phyloP scores from a whole-genome alignment of 2,888 invertebrate species.

The Eulithis testata region DNA sequence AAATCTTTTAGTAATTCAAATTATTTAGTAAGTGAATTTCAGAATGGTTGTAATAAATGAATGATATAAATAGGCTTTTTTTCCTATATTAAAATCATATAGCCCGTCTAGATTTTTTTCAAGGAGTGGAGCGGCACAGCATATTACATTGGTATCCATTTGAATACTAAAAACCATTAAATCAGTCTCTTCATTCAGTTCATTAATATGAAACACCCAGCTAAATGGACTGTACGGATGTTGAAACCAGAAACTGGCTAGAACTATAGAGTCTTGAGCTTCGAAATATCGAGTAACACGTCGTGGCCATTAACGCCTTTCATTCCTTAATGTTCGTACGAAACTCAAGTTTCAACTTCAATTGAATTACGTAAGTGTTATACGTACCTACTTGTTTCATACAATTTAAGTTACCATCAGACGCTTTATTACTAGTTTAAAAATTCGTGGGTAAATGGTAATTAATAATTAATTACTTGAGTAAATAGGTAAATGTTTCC shows the following conservation, averaged over 20 bases:
- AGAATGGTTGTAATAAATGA: too few relatives aligned
- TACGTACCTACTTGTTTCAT: slow-evolving; percentile 27
- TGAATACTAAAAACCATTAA: background rate
- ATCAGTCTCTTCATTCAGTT: background rate
- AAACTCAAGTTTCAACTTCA: slow-evolving; percentile 41
- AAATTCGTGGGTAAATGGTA: slow-evolving; percentile 1
- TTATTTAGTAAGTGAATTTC: too few relatives aligned
- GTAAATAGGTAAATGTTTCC: background rate
- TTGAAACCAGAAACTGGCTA: slow-evolving; percentile 45
- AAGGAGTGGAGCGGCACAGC: background rate
- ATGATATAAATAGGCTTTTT: too few relatives aligned
- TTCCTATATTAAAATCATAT: too few relatives aligned
- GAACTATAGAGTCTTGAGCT: slow-evolving; percentile 49
- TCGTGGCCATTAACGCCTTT: slow-evolving; percentile 61
- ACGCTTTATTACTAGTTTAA: slow-evolving; percentile 8
- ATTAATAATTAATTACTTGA: background rate
- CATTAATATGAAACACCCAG: slow-evolving; percentile 17
- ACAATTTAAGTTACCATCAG: slow-evolving; percentile 12
- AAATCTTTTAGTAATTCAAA: too few relatives aligned
- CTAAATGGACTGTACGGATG: slow-evolving; percentile 24
- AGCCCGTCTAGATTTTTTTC: too few relatives aligned
- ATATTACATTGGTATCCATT: background rate
- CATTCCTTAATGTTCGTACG: slow-evolving; percentile 49
- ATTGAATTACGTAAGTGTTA: slow-evolving; percentile 43
- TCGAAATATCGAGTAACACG: slow-evolving; percentile 63